Evolutionary conservation across 92 coral and sea anemone genomes (phyloP).

Genomic region (Paragorgia papillata): DNA sequence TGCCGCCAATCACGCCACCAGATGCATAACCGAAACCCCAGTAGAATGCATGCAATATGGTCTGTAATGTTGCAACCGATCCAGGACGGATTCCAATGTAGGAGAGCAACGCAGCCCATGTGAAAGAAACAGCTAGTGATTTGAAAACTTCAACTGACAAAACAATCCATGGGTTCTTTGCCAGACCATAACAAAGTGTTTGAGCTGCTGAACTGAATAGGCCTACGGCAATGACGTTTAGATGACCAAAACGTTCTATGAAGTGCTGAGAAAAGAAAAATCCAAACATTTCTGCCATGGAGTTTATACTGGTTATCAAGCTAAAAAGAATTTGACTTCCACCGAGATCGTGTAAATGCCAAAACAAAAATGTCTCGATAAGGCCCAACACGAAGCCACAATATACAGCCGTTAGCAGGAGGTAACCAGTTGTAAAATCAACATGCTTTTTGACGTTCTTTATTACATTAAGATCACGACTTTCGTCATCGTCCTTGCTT

Average conservation of each 20-base stretch:
- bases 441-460: background rate
- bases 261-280: background rate
- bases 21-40: background rate
- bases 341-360: background rate
- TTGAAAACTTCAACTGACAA: background rate
- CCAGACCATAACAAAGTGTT: conserved; percentile 1
- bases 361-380: background rate
- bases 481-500: conserved; percentile 61
- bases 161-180: background rate
- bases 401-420: background rate
- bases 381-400: background rate
- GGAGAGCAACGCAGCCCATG: background rate
- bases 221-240: background rate
- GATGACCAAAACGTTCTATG: background rate
- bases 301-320: background rate
- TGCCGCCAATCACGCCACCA: background rate
- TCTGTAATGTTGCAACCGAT: background rate
- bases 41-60: background rate
- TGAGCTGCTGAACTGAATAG: background rate
- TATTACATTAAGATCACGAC: conserved; percentile 57
- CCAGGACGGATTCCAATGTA: background rate
- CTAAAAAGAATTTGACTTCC: background rate
- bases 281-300: background rate
- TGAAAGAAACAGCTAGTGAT: background rate
- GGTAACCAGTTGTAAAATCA: background rate